Conservation (phyloP, 2,113 vertebrate genomes). For the Salminus brasiliensis region DNA sequence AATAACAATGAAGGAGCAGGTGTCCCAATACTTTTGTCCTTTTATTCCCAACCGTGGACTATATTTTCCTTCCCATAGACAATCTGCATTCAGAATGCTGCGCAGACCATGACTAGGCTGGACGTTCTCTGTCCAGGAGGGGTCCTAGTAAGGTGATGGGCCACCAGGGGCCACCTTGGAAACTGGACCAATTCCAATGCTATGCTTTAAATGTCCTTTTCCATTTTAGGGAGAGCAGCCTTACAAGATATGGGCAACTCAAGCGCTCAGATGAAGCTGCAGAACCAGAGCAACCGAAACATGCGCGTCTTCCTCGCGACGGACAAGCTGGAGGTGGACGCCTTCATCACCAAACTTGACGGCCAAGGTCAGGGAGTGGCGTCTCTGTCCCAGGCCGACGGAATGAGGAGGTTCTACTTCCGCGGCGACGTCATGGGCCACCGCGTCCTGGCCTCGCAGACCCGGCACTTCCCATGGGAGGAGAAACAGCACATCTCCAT, state of each 20-base stretch:
- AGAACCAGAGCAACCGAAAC: slow-evolving; percentile 65
- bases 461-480: slow-evolving; percentile 46
- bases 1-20: too few relatives aligned
- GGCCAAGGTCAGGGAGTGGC: neutral
- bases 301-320: slow-evolving; percentile 56
- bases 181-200: too few relatives aligned
- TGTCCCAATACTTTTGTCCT: too few relatives aligned
- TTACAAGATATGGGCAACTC: slow-evolving; percentile 64
- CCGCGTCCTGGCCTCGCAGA: slow-evolving; percentile 59
- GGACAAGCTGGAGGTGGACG: slow-evolving; percentile 53
- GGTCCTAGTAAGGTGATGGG: too few relatives aligned
- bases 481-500: slow-evolving; percentile 52
- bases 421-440: slow-evolving; percentile 32
- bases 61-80: too few relatives aligned
- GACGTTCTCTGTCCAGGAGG: too few relatives aligned
- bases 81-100: too few relatives aligned
- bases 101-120: too few relatives aligned
- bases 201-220: neutral
- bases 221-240: neutral
- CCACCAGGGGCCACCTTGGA: too few relatives aligned
- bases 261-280: slow-evolving; percentile 49
- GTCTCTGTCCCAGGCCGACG: neutral
- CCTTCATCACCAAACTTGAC: slow-evolving; percentile 46
- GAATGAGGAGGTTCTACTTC: slow-evolving; percentile 60
- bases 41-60: too few relatives aligned